phyloP scores from a whole-genome alignment of 2,888 invertebrate genomes.

The Vesta saturnalis region DNA sequence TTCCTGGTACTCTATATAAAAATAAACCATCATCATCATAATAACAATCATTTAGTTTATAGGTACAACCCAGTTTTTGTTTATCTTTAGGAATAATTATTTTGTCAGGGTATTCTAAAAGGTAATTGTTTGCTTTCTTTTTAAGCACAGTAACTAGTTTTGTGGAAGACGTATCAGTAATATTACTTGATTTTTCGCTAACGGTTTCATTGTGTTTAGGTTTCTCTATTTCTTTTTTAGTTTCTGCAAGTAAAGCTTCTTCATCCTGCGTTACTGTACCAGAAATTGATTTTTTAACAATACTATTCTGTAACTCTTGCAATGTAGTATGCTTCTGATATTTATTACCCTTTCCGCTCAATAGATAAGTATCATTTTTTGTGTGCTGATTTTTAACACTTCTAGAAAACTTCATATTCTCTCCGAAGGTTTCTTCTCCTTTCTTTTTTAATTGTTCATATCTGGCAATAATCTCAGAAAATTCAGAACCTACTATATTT shows the following conservation, averaged over 20 bases:
- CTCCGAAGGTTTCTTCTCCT: conserved; percentile 5
- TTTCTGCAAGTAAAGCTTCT: conserved; percentile 47
- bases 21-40: conserved; percentile 85
- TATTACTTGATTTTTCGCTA: neutral
- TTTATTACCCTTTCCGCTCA: neutral
- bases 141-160: conserved; percentile 10
- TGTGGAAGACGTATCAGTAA: too few species aligned
- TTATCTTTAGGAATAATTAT: conserved; percentile 77
- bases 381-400: conserved; percentile 10
- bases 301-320: conserved; percentile 12
- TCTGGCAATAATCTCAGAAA: conserved; percentile 63
- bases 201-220: conserved; percentile 25
- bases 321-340: conserved; percentile 33
- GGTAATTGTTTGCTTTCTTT: conserved; percentile 46
- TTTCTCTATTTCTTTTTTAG: conserved; percentile 52
- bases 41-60: conserved; percentile 80
- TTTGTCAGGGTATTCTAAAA: conserved; percentile 66
- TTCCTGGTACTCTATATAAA: conserved; percentile 80
- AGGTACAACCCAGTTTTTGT: conserved; percentile 72
- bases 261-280: conserved; percentile 18
- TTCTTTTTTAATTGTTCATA: conserved; percentile 60
- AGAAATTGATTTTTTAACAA: conserved; percentile 19
- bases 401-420: neutral
- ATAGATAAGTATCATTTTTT: conserved; percentile 29
- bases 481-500: conserved; percentile 57